Conservation (phyloP, 2,113 vertebrate species). For the Cisticola juncidis region DNA sequence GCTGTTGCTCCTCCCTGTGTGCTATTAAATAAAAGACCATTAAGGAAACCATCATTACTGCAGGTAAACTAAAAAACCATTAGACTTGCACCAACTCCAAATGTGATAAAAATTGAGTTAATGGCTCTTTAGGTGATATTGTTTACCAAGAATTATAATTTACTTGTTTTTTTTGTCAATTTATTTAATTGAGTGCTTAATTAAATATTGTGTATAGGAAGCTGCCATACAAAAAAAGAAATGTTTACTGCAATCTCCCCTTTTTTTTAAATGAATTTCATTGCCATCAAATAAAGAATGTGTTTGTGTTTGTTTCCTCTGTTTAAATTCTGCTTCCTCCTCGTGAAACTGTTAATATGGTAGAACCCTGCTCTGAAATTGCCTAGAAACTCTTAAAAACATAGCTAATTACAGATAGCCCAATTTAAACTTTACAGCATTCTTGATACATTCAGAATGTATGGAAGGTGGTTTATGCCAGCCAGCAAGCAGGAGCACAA, state of each 20-base stretch:
- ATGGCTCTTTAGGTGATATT: not conserved
- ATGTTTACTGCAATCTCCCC: conserved; percentile 15
- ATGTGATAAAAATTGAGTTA: not conserved
- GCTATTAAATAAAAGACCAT: not conserved
- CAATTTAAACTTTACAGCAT: conserved; percentile 76
- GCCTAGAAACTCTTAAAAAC: conserved; percentile 75
- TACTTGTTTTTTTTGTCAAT: not conserved
- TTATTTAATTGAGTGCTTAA: not conserved
- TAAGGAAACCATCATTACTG: not conserved
- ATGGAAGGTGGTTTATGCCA: conserved; percentile 29
- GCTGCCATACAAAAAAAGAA: not conserved
- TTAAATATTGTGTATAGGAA: not conserved
- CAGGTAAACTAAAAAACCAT: not conserved
- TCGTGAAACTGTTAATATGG: conserved; percentile 75
- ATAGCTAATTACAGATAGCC: conserved; percentile 72
- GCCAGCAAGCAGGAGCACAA: not conserved
- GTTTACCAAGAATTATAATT: conserved; percentile 24
- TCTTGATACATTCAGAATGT: conserved; percentile 56
- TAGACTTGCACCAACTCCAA: not conserved
- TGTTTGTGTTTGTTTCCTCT: conserved; percentile 68
- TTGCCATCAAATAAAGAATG: conserved; percentile 64
- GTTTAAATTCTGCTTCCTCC: conserved; percentile 74
- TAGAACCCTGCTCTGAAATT: conserved; percentile 55
- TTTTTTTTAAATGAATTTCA: conserved; percentile 54
- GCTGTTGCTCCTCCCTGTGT: not conserved